phyloP scores from a whole-genome alignment of 2,113 vertebrate species.

The Embiotoca jacksoni region DNA sequence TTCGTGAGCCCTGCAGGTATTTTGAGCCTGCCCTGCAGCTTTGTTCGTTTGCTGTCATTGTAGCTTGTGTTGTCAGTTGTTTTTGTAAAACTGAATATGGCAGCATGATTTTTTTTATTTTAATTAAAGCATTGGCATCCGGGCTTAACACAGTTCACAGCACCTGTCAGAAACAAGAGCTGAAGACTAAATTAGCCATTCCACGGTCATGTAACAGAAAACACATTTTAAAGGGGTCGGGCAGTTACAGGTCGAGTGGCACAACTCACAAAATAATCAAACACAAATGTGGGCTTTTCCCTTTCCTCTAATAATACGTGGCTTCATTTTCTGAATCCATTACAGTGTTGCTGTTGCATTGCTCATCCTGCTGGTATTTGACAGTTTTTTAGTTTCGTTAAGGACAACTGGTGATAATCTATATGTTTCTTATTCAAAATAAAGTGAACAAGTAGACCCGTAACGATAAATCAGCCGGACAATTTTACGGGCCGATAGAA shows the following conservation, averaged over 20 bases:
- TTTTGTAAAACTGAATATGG: constrained; percentile 28
- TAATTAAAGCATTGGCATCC: constrained; percentile 33
- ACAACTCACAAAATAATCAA: neutral
- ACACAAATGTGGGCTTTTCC: neutral
- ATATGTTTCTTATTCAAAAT: neutral
- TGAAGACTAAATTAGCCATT: constrained; percentile 20
- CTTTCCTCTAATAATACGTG: neutral
- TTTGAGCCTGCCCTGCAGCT: constrained; percentile 28
- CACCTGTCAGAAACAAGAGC: neutral
- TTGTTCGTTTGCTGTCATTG: constrained; percentile 27
- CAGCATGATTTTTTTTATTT: constrained; percentile 34
- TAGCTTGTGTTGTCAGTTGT: constrained; percentile 13
- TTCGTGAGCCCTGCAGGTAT: constrained; percentile 33
- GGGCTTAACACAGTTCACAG: constrained; percentile 21
- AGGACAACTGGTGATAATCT: neutral
- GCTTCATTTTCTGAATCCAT: neutral
- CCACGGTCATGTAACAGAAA: neutral
- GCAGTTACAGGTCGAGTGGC: neutral
- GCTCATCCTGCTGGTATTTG: neutral
- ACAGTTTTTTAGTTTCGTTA: neutral
- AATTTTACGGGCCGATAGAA: too few relatives aligned
- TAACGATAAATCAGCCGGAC: neutral
- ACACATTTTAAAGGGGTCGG: neutral
- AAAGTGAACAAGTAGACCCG: too few relatives aligned
- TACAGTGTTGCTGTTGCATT: neutral